phyloP scores from a whole-genome alignment of 1,140 invertebrate species.

The Rhizoglyphus robini region DNA sequence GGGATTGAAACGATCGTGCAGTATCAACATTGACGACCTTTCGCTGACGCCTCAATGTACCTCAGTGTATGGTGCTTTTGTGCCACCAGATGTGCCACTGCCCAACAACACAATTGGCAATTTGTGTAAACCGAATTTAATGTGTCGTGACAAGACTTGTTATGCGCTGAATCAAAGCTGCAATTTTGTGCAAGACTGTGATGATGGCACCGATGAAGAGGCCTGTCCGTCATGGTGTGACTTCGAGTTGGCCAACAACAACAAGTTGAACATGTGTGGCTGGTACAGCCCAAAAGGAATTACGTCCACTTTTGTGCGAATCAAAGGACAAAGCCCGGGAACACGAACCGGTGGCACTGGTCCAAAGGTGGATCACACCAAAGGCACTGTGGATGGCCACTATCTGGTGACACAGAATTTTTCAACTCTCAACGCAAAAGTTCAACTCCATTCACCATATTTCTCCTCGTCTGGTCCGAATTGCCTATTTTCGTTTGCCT shows the following conservation, averaged over 20 bases:
- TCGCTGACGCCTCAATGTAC: constrained; percentile 21
- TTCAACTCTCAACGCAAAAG: not conserved
- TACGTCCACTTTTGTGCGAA: not conserved
- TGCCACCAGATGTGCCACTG: not conserved
- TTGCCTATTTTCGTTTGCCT: constrained; percentile 2
- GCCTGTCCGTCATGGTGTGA: constrained; percentile 38
- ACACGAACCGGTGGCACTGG: not conserved
- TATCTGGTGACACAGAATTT: not conserved
- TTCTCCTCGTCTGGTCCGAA: not conserved
- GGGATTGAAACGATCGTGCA: constrained; percentile 5
- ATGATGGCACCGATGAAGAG: constrained; percentile 79
- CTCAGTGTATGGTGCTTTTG: not conserved
- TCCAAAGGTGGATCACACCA: not conserved
- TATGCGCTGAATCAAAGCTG: constrained; percentile 68
- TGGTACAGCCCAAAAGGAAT: constrained; percentile 4
- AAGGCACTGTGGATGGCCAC: not conserved
- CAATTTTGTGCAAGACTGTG: constrained; percentile 76
- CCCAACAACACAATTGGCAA: not conserved
- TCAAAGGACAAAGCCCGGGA: not conserved
- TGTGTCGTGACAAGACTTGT: constrained; percentile 44
- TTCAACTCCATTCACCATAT: not conserved
- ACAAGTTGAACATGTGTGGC: not conserved
- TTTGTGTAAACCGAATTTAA: constrained; percentile 3
- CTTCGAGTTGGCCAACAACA: too few species aligned
- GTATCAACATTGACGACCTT: constrained; percentile 24